Conservation (phyloP, 2,888 invertebrate genomes). For the Myathropa florea region DNA sequence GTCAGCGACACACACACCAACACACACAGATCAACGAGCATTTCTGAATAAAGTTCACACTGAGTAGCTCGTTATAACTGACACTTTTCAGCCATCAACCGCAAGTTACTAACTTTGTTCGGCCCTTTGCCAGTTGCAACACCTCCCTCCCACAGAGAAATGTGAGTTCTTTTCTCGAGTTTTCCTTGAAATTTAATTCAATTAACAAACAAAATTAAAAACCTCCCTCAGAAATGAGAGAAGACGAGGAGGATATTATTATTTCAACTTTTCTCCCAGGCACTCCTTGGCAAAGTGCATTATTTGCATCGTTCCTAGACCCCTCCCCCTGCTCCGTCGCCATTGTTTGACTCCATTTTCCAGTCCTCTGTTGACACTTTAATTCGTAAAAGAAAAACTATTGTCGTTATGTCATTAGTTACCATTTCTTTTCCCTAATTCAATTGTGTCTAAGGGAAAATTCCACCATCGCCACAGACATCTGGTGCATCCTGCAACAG, state of each 20-base stretch:
- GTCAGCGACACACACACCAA: background rate
- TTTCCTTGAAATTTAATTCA: constrained; percentile 45
- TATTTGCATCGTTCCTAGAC: constrained; percentile 19
- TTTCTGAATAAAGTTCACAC: no score
- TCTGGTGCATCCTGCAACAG: constrained; percentile 50
- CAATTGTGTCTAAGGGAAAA: constrained; percentile 24
- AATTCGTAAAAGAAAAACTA: constrained; percentile 52
- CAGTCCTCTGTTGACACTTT: constrained; percentile 54
- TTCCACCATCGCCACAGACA: constrained; percentile 7
- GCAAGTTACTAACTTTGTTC: background rate
- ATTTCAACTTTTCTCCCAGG: constrained; percentile 9
- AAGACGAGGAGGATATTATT: constrained; percentile 30
- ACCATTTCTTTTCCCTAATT: constrained; percentile 53
- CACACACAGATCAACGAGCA: no score
- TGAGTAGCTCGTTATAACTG: background rate
- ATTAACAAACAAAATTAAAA: constrained; percentile 65
- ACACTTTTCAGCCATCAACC: background rate
- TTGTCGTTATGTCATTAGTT: constrained; percentile 66
- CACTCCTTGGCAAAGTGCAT: constrained; percentile 27
- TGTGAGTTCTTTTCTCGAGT: background rate
- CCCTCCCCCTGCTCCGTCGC: background rate
- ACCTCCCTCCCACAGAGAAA: background rate
- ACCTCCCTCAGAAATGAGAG: constrained; percentile 29
- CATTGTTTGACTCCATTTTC: constrained; percentile 38
- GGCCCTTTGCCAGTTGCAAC: background rate